A percentile compares a stretch with the other conserved stretches of the same genome.
Evolutionary conservation across 1,140 invertebrate genomes (phyloP).

Genomic region (Lamellibrachia luymesi): DNA sequence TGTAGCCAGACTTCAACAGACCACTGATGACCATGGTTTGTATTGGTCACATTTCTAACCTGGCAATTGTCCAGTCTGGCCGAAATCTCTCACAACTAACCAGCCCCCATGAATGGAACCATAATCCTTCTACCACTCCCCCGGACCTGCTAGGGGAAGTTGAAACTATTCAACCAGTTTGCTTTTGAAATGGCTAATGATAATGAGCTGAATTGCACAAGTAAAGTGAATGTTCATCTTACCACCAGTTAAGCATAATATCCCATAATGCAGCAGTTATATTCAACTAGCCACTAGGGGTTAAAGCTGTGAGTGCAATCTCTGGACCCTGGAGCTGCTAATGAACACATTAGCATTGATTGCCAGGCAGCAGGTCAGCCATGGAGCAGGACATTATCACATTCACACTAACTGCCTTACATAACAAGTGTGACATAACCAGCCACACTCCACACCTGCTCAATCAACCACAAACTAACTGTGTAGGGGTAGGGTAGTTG

Average conservation of each 20-base stretch:
- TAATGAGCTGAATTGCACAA: not conserved
- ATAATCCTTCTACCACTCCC: not conserved
- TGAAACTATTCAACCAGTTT: not conserved
- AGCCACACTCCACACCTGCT: not conserved
- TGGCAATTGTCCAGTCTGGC: not conserved
- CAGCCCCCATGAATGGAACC: not conserved
- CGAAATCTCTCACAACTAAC: not conserved
- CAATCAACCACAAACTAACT: not conserved
- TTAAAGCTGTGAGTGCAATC: not conserved
- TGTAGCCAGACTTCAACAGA: not conserved
- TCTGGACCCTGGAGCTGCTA: not conserved
- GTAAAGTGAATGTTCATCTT: not conserved
- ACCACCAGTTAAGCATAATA: not conserved
- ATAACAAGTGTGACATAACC: not conserved
- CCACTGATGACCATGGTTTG: not conserved
- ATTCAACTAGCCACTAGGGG: not conserved
- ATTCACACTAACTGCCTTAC: not conserved
- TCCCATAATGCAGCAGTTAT: not conserved
- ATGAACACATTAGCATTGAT: not conserved
- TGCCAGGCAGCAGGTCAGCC: not conserved
- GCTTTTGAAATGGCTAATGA: not conserved
- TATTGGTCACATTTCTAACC: not conserved
- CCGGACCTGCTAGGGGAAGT: too few relatives aligned
- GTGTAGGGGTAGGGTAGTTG: not conserved
- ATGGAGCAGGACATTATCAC: not conserved